Evolutionary conservation across 2,797 vertebrate genomes (phyloP), one percentile per base, ranked within the genome.

Genomic region (Eulemur rubriventer): DNA sequence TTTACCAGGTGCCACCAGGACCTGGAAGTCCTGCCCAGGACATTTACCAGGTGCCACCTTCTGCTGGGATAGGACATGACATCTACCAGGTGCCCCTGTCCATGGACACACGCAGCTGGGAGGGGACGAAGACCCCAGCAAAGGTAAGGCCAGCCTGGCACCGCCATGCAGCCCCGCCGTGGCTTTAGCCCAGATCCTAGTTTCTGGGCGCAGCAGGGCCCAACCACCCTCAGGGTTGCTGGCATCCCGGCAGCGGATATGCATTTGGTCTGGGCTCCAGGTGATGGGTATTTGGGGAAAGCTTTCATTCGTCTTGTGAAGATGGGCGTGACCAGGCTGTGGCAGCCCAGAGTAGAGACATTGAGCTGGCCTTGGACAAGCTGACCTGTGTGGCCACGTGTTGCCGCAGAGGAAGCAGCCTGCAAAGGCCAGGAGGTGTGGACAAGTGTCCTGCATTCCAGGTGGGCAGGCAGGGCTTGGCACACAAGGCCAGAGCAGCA

Each of bases 21-120:
- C 99, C 99, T 61, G 97, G 99, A 70, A 99, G 98, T 83, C 98
- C 98, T 0, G 98, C 97, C 13, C 99, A 99, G 98, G 99, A 99
- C 3, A 98, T 99, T 92, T 99, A 99, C 96, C 99, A 99, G 92
- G 99, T 99, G 96, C 98, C 98, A 1, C 98, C 98, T 6, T 96
- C 98, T 0, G 93, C 98, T 0, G 97, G 98, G 17, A 91, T 97
- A n/a, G 97, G 98, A 61, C 98, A 99, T 95, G 99, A 99, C 91
- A 99, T 99, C 98, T 99, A 99, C 98, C 99, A 99, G 97, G 99
- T 99, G 7, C 99, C 99, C 11, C 97, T 98, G 1, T 98, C 98
- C 84, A 97, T 84, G 99, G 99, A 99, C 1, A 98, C 98, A 70
- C 99, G 99, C 91, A 99, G 81, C 98, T 99, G 99, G 99, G 99